A percentile compares a stretch with the other conserved stretches of the same genome.
Conservation (phyloP, 2,113 vertebrate species). For the Ploceus nigricollis region DNA sequence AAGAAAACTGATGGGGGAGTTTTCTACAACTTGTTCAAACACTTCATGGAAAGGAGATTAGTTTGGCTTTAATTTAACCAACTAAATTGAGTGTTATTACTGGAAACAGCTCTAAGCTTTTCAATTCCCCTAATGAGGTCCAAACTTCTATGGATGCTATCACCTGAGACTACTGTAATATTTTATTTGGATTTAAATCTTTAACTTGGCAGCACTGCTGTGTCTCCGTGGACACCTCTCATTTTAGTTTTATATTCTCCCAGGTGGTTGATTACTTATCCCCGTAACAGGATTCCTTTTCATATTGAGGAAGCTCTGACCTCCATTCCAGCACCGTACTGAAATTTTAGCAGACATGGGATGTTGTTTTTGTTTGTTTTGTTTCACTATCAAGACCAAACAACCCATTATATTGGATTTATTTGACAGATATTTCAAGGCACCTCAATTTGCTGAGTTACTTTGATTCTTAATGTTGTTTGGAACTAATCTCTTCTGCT, state of each 20-base stretch:
- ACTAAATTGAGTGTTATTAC: constrained; percentile 65
- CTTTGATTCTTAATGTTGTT: constrained; percentile 50
- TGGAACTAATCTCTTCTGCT: constrained; percentile 51
- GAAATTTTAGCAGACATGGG: background rate
- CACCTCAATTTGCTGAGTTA: constrained; percentile 32
- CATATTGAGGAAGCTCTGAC: constrained; percentile 39
- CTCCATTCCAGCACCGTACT: background rate
- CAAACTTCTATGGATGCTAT: constrained; percentile 66
- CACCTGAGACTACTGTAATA: constrained; percentile 69
- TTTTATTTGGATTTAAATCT: constrained; percentile 68
- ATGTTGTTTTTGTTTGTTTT: constrained; percentile 18
- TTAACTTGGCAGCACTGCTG: constrained; percentile 42
- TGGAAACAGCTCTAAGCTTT: constrained; percentile 64
- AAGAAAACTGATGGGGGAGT: constrained; percentile 48
- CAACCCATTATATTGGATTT: constrained; percentile 12
- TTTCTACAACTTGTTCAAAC: constrained; percentile 65
- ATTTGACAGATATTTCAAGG: constrained; percentile 45
- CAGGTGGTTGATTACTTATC: constrained; percentile 59
- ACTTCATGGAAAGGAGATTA: constrained; percentile 66
- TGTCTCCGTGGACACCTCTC: constrained; percentile 45
- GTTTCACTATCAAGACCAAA: constrained; percentile 20
- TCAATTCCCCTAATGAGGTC: constrained; percentile 67
- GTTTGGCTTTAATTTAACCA: constrained; percentile 64
- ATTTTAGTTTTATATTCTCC: constrained; percentile 64
- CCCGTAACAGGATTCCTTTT: constrained; percentile 54